Base-by-base conservation (phyloP, 2,797 vertebrate species). In the Craterocephalus amniculus region DNA sequence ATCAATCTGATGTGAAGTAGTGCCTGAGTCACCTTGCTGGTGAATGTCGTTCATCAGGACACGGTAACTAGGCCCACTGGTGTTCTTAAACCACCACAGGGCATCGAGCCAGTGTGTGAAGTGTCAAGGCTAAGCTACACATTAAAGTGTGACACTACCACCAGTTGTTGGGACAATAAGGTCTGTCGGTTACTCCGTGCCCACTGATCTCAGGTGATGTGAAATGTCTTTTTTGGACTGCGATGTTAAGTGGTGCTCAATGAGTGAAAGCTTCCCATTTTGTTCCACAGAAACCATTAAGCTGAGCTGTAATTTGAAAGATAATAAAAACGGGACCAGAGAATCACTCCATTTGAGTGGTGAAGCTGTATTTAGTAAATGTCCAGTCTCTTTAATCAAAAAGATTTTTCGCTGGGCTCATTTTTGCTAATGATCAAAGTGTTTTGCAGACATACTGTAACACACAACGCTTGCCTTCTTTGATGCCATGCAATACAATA, bases 11-110 rank as follows among this genome's bases (percentile, higher is more conserved):
- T 72, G 70, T 81, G 84, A 81, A 73, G 58, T 43, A 8, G 62
- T 22, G 62, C 74, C 63, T 13, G 72, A 84, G 87, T 89, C 87
- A 89, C 85, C 89, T 90, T 88, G 79, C 75, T 57, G 20, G 58
- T 52, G 58, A 84, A 73, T 75, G 64, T 78, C 82, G 84, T 81
- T 84, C 58, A 8, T 76, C 76, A 63, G 83, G 81, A 84, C 83
- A 69, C 57, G 10, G 66, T 84, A 85, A 87, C 80, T 80, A 59
- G 73, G 75, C 81, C 76, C 72, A 27, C 74, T 65, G 80, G 84
- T 84, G 83, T 70, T 78, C 65, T 55, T 55, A 64, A 81, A 75
- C 76, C 70, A 58, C 79, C 45, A 51, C 72, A 40, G 78, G 88
- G 87, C 79, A 74, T 61, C 60, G 32, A 61, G 70, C 75, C 82